phyloP scores from a whole-genome alignment of 2,888 invertebrate genomes.

The Sphecodes monilicornis region DNA sequence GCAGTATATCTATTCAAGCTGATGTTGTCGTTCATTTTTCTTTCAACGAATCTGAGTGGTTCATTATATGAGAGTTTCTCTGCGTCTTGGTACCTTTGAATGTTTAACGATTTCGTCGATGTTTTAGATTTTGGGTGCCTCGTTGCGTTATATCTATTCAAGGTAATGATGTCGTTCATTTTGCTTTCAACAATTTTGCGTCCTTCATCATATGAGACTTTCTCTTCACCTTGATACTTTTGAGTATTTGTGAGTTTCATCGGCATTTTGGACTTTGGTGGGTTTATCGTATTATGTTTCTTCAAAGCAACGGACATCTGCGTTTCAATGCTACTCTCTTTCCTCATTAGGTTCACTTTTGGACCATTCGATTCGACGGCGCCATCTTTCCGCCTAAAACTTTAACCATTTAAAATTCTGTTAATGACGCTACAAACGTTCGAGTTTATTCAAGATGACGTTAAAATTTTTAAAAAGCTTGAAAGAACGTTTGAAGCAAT shows the following conservation, averaged over 20 bases:
- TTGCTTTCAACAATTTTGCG: background rate
- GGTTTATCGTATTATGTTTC: background rate
- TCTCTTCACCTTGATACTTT: background rate
- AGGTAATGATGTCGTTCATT: background rate
- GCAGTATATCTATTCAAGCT: background rate
- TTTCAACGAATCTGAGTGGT: background rate
- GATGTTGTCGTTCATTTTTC: background rate
- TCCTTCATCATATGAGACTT: background rate
- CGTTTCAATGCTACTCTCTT: constrained; percentile 4
- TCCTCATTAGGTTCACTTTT: constrained; percentile 9
- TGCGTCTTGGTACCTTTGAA: background rate
- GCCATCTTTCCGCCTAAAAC: constrained; percentile 17
- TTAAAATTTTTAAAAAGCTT: too few relatives aligned
- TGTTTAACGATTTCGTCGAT: background rate
- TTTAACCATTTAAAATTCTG: background rate
- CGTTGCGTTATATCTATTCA: background rate
- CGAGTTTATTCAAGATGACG: background rate
- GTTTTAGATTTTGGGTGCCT: constrained; percentile 13
- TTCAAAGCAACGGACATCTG: constrained; percentile 22
- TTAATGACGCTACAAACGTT: background rate
- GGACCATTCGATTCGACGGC: background rate
- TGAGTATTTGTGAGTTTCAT: background rate
- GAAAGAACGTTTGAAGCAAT: too few relatives aligned
- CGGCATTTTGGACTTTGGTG: constrained; percentile 3
- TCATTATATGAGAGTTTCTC: background rate